Percentiles rank a stretch among this genome's conserved stretches.
These are phyloP conservation scores for Ptychobarbus kaznakovi DNA, from an alignment of 2,797 vertebrate genomes.

Conservation along the genomic window DNA sequence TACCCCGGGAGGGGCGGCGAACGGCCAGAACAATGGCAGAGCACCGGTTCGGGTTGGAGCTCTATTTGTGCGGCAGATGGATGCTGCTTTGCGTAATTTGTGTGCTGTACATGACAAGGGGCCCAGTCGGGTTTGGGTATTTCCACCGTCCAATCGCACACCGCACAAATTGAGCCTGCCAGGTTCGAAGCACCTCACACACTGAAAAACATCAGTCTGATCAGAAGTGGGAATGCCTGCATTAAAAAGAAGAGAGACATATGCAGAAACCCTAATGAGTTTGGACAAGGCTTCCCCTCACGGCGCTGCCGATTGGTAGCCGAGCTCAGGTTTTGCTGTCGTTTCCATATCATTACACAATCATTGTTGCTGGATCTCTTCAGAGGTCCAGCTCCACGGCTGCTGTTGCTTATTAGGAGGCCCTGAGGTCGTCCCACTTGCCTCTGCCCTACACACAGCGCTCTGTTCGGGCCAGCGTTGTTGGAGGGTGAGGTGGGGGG, in stretches of 20 bases:
- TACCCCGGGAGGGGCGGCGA: conserved; percentile 44
- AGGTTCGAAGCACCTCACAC: neutral
- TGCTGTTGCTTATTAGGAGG: conserved; percentile 57
- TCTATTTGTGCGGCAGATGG: conserved; percentile 59
- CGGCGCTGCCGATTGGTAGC: conserved; percentile 15
- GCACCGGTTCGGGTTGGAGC: conserved; percentile 38
- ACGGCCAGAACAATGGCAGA: conserved; percentile 50
- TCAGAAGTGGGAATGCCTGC: neutral
- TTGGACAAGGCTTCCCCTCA: conserved; percentile 38
- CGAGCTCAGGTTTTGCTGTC: conserved; percentile 50
- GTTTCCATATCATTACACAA: conserved; percentile 56
- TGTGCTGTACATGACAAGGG: conserved; percentile 50
- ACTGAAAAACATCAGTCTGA: neutral
- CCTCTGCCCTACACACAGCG: conserved; percentile 42
- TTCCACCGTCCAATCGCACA: conserved; percentile 40
- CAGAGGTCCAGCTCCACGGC: conserved; percentile 30
- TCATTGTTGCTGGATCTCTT: conserved; percentile 49
- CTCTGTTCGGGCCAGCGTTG: conserved; percentile 43
- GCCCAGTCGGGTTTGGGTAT: conserved; percentile 38
- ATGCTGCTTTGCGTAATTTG: conserved; percentile 46
- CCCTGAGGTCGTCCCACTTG: conserved; percentile 48
- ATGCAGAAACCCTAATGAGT: conserved; percentile 30
- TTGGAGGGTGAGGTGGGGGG: conserved; percentile 51
- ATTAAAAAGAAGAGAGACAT: neutral
- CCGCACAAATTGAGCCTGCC: neutral